A percentile compares a stretch with the other conserved stretches of the same genome.
phyloP scores from a whole-genome alignment of 2,113 vertebrate genomes.

The Anolis sagrei region DNA sequence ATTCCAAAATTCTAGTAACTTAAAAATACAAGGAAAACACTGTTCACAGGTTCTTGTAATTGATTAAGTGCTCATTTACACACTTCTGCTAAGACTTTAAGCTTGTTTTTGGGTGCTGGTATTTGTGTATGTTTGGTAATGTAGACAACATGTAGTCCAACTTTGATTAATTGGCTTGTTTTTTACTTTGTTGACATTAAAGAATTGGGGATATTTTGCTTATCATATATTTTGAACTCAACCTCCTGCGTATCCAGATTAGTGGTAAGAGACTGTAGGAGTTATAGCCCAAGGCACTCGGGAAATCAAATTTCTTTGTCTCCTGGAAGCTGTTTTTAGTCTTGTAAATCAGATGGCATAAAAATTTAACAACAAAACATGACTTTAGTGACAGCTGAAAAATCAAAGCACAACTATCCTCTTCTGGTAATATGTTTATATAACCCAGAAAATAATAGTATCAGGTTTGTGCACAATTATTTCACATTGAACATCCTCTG shows the following conservation, averaged over 20 bases:
- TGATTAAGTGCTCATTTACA: background rate
- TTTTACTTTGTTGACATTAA: background rate
- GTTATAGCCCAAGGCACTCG: background rate
- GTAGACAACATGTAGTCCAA: no score
- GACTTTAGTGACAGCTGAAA: background rate
- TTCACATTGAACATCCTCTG: background rate
- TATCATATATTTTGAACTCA: no score
- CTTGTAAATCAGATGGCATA: background rate
- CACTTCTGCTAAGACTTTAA: no score
- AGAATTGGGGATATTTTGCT: no score
- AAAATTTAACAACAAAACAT: background rate
- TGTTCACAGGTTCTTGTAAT: background rate
- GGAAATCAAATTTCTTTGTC: background rate
- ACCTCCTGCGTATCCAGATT: background rate
- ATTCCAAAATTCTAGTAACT: background rate
- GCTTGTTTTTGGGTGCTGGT: background rate
- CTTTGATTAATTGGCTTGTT: background rate
- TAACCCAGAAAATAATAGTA: background rate
- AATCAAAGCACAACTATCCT: background rate
- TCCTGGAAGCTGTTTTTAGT: background rate
- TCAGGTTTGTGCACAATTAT: background rate
- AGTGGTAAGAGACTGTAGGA: background rate
- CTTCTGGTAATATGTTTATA: background rate
- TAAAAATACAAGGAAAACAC: background rate
- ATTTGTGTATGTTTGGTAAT: no score